phyloP scores from a whole-genome alignment of 2,888 invertebrate species.

The Tineola bisselliella region DNA sequence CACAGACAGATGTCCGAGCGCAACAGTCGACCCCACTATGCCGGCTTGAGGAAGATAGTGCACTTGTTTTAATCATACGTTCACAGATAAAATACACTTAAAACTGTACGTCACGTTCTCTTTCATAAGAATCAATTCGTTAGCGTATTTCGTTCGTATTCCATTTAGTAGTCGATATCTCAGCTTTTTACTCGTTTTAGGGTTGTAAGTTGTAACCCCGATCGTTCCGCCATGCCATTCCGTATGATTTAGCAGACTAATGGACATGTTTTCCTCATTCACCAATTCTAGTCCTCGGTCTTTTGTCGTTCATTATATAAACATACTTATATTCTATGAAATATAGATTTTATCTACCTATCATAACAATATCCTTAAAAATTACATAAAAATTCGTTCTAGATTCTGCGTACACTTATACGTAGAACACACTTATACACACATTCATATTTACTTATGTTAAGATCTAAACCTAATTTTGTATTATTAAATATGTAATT shows the following conservation, averaged over 20 bases:
- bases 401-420: no score
- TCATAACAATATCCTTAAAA: no score
- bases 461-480: no score
- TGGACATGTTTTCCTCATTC: constrained; percentile 10
- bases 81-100: background rate
- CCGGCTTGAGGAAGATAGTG: no score
- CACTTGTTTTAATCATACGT: no score
- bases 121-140: background rate
- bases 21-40: no score
- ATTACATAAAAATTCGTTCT: no score
- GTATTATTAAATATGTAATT: no score
- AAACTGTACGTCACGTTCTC: background rate
- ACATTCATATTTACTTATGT: no score
- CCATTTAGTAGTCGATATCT: constrained; percentile 13
- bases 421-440: no score
- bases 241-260: constrained; percentile 21
- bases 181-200: constrained; percentile 18
- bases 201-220: constrained; percentile 15
- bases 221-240: constrained; percentile 20
- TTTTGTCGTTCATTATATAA: background rate
- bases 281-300: background rate
- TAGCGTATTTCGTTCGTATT: constrained; percentile 15
- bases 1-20: no score
- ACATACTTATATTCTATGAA: background rate
- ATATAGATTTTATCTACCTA: no score